Conservation (phyloP, 2,888 invertebrate genomes). For the Gastracanthus pulcherrimus region DNA sequence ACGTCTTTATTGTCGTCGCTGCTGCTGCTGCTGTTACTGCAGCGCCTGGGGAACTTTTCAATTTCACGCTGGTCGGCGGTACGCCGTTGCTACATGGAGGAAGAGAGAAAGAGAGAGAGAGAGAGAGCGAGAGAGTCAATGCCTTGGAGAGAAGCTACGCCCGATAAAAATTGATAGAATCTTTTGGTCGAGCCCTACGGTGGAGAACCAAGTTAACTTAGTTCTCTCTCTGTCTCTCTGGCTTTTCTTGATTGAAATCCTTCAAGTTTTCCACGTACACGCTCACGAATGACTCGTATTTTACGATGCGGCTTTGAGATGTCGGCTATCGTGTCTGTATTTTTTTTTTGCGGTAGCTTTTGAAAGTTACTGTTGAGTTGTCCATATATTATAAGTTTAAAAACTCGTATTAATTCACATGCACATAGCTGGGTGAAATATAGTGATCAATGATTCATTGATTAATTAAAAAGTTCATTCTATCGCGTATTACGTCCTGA, state of each 20-base stretch:
- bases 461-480: too few relatives aligned
- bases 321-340: too few relatives aligned
- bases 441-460: background rate
- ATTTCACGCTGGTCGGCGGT: constrained; percentile 32
- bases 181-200: too few relatives aligned
- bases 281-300: background rate
- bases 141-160: constrained; percentile 6
- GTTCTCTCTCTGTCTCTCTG: background rate
- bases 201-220: too few relatives aligned
- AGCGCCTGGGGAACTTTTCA: constrained; percentile 33
- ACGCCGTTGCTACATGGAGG: too few relatives aligned
- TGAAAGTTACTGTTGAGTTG: too few relatives aligned
- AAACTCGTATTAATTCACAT: background rate
- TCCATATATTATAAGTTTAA: too few relatives aligned
- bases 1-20: constrained; percentile 29
- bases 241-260: constrained; percentile 23
- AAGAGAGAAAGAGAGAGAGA: background rate
- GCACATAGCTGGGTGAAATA: too few relatives aligned
- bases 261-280: background rate
- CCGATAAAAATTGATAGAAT: constrained; percentile 39
- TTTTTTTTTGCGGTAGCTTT: too few relatives aligned
- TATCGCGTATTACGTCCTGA: too few relatives aligned
- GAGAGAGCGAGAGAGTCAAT: constrained; percentile 17
- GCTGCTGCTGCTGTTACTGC: too few relatives aligned
- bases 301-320: too few relatives aligned